Evolutionary conservation across 2,113 vertebrate species (phyloP).

Genomic region (Triplophysa dalaica): DNA sequence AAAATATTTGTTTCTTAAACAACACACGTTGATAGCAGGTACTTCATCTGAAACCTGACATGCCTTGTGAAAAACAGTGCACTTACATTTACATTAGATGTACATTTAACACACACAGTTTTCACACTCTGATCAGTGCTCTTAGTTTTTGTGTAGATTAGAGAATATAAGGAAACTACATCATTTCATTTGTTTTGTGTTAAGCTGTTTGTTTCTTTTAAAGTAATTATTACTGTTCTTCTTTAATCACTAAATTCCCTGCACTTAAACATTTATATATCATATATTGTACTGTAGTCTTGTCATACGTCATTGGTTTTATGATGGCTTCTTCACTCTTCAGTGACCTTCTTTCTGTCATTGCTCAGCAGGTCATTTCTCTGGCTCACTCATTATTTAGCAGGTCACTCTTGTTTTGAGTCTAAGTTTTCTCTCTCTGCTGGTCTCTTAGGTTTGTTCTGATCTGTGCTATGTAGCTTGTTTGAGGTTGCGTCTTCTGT

Average conservation of each 20-base stretch:
- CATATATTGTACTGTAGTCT: not conserved
- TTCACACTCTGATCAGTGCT: not conserved
- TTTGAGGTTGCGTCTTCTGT: constrained; percentile 1
- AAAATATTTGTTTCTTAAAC: not conserved
- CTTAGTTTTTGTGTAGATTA: not conserved
- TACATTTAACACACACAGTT: no score
- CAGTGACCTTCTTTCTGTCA: not conserved
- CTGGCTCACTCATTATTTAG: not conserved
- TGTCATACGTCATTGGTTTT: not conserved
- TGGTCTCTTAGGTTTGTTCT: constrained; percentile 38
- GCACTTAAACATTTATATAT: not conserved
- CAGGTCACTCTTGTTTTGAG: constrained; percentile 11
- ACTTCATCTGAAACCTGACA: not conserved
- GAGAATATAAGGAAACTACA: not conserved
- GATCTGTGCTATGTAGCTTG: not conserved
- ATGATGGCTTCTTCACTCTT: not conserved
- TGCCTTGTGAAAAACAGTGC: not conserved
- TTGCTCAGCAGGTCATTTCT: not conserved
- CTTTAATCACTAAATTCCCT: no score
- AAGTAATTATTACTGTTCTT: no score
- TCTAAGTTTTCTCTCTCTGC: constrained; percentile 8
- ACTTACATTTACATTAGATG: not conserved
- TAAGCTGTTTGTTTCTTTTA: not conserved
- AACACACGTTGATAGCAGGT: not conserved
- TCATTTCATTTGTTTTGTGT: not conserved